Conservation (phyloP, 2,113 vertebrate genomes). For the Rutilus rutilus region DNA sequence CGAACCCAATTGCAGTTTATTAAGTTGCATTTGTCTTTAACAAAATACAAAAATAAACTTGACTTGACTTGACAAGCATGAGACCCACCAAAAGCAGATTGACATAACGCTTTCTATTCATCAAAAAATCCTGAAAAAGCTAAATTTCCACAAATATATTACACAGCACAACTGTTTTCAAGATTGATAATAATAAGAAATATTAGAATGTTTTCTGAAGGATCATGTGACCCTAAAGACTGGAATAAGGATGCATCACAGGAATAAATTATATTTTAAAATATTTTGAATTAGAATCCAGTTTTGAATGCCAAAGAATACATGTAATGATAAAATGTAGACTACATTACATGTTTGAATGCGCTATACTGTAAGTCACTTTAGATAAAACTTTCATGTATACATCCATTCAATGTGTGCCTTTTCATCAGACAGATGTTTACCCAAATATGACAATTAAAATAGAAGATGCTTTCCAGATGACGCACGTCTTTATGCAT, state of each 20-base stretch:
- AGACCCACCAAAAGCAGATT: no score
- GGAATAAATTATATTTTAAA: not conserved
- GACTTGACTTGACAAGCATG: no score
- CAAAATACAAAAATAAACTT: no score
- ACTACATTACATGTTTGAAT: not conserved
- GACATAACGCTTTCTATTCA: not conserved
- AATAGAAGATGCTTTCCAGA: not conserved
- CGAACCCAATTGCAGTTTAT: no score
- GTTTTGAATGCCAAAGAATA: not conserved
- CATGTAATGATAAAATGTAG: not conserved
- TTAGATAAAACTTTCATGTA: not conserved
- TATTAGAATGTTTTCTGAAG: not conserved
- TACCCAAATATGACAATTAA: conserved; percentile 4
- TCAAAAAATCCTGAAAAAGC: not conserved
- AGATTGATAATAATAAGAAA: not conserved
- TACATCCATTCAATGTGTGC: not conserved
- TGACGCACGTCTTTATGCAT: not conserved
- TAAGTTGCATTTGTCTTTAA: no score
- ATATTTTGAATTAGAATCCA: no score
- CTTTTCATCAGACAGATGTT: conserved; percentile 13
- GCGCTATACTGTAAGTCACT: not conserved
- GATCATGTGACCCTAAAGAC: not conserved
- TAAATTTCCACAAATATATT: not conserved
- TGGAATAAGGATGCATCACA: not conserved
- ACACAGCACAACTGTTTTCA: not conserved